Evolutionary conservation across 2,888 invertebrate species (phyloP), one percentile per base, ranked within the genome.

Genomic region (Leptinotarsa rubiginosa): DNA sequence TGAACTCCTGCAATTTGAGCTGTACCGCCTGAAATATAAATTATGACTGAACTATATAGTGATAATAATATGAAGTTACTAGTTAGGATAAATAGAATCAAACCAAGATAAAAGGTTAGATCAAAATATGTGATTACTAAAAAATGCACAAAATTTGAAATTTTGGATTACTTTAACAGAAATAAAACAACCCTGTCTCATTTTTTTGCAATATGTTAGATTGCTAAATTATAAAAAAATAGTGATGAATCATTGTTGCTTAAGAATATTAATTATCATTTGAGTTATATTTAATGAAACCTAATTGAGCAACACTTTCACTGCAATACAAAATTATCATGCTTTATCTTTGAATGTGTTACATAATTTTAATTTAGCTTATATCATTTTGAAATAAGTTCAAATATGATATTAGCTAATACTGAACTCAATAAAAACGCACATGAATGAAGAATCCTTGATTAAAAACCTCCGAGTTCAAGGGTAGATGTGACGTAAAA

Each of bases 1-100:
- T 94, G 92, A 4, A 97, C 94, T 1, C 97, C 96, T 7, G 92
- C 97, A 73, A 96, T 87, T 79, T 92, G 92, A 0, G 93, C 89
- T 12, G 92, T 91, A 22, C 92, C 92, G 15, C 56, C 56, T 56
- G 15, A 15, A 22, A 22, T 20, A 41, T 41, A 41, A 41, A 12
- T 10, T 41, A 41, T 12, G 41, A 41, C 10, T 41, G 2, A 12
- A 41, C 41, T 41, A 7, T 31, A 31, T 31, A 12, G 41, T 41
- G 41, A 41, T 41, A 41, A 41, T 41, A 41, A 41, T 41, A 41
- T 41, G 2, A 41, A 10, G 41, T 41, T 41, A 41, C 10, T 41
- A 41, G 41, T 7, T 10, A 41, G 41, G 41, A 7, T 31, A 7
- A 31, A 31, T 31, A 31, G 7, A 7, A 31, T 7, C 7, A 31